A percentile compares a stretch with the other conserved stretches of the same genome.
These are phyloP conservation scores for Ophioninae sp. DNA, from an alignment of 2,888 invertebrate genomes.

Conservation along the genomic window DNA sequence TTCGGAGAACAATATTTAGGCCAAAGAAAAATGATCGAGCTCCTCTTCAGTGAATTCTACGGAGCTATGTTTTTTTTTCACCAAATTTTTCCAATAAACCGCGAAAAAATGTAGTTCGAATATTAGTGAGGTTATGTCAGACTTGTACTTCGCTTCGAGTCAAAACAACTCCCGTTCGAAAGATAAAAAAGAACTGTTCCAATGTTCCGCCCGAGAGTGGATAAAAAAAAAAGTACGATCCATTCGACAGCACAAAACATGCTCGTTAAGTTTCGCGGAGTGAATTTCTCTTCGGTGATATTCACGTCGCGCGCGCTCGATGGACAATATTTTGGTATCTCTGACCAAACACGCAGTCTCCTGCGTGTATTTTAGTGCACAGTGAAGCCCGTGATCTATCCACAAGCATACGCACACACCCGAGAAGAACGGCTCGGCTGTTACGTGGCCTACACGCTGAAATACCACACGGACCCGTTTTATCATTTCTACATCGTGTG, in stretches of 20 bases:
- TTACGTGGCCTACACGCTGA: constrained; percentile 42
- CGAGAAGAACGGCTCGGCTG: constrained; percentile 18
- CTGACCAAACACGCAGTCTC: not conserved
- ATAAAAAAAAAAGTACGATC: not conserved
- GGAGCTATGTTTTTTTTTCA: too few species aligned
- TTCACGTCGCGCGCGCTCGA: not conserved
- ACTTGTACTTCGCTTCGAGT: not conserved
- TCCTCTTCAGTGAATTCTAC: too few species aligned
- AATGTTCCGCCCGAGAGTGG: not conserved
- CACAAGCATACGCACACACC: not conserved
- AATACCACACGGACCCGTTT: constrained; percentile 58
- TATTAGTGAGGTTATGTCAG: not conserved
- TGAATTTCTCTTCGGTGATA: not conserved
- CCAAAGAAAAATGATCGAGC: too few species aligned
- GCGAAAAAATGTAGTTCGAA: too few species aligned
- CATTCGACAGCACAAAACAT: not conserved
- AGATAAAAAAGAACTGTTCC: not conserved
- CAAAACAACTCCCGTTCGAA: not conserved
- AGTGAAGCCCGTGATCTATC: constrained; percentile 8
- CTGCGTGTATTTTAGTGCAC: not conserved
- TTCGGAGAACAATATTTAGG: too few species aligned
- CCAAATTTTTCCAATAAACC: too few species aligned
- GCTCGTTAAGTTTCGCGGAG: not conserved
- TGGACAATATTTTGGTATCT: constrained; percentile 8
- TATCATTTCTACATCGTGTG: constrained; percentile 56